Base-by-base conservation (phyloP, 2,797 vertebrate genomes). In the Poeciliopsis gracilis region DNA sequence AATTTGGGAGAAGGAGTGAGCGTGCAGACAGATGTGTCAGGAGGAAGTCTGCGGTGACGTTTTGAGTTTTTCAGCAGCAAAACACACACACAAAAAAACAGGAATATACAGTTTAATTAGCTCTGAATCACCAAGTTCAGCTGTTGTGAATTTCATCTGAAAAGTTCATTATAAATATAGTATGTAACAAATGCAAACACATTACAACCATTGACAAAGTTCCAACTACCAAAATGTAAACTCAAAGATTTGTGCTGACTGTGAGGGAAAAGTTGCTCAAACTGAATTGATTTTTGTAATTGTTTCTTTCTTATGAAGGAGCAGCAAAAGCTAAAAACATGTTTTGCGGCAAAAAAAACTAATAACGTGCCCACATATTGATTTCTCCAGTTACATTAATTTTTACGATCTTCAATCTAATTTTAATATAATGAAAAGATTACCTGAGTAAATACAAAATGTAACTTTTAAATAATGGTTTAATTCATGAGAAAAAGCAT, bases 21-120 rank as follows among this genome's bases (percentile, higher is more conserved):
- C 12, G 53, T 89, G 93, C 90, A 91, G 87, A 81, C 86, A 67
- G 82, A 87, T 5, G 57, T 72, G 77, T 61, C 76, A 78, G 73
- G 72, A 71, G 72, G 45, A 61, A 72, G 80, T 77, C 63, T 81
- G 77, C 38, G 4, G 36, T 83, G 80, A 88, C 74, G 85, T 82
- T 84, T 87, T 81, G 76, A 53, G 49, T 10, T 53, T 84, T 76
- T 51, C 69, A 76, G 78, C 80, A 70, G 38, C 23, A 66, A 38
- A 16, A 63, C 33, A 36, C 30, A 33, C 20, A 51, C 1, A 41
- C 7, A 1, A n/a, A 28, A 15, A 67, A 36, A 63, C 66, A 57
- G 46, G 74, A 28, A 82, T 84, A 89, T 84, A 81, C 18, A 30
- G 74, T 72, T 79, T 75, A 45, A 66, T 82, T 66, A 73, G 28